Conservation (phyloP, 2,888 invertebrate species). For the Netelia fuscicornis region DNA sequence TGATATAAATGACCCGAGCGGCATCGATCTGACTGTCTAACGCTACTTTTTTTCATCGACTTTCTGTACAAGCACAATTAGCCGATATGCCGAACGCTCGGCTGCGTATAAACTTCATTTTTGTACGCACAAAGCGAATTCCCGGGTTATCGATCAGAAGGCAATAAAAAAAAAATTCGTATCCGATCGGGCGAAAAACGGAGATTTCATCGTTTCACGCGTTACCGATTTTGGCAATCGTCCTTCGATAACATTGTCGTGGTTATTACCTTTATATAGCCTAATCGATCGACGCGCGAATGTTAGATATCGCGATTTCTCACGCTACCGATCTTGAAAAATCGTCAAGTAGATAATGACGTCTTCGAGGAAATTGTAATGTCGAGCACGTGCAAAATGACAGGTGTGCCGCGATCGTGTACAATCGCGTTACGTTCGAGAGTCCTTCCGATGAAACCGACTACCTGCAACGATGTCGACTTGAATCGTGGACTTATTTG, state of each 20-base stretch:
- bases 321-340: neutral
- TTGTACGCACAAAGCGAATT: neutral
- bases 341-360: neutral
- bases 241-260: slow-evolving; percentile 7
- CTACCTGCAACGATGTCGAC: slow-evolving; percentile 5
- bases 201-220: slow-evolving; percentile 35
- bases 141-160: neutral
- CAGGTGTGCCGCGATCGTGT: slow-evolving; percentile 26
- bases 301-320: neutral
- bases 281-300: neutral
- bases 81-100: neutral
- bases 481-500: slow-evolving; percentile 49
- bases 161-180: neutral
- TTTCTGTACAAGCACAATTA: neutral
- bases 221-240: slow-evolving; percentile 48
- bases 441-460: slow-evolving; percentile 15
- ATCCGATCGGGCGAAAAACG: neutral
- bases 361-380: neutral
- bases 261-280: neutral
- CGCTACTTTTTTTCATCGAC: neutral
- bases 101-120: neutral
- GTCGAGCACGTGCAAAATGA: slow-evolving; percentile 6
- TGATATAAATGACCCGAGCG: neutral
- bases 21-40: neutral
- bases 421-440: slow-evolving; percentile 22